Conservation (phyloP, 2,797 vertebrate genomes). For the Sebastes vulpes region DNA sequence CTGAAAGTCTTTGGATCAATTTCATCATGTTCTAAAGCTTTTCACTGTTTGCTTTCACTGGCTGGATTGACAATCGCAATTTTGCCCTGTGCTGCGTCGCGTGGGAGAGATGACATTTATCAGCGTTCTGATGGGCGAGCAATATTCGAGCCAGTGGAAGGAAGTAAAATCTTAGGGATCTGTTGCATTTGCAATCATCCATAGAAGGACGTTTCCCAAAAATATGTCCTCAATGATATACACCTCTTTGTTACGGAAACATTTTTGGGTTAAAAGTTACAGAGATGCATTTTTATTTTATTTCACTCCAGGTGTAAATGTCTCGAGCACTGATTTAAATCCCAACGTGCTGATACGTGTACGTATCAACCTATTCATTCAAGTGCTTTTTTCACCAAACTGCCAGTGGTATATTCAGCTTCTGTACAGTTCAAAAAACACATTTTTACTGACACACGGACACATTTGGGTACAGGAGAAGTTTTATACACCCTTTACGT, state of each 20-base stretch:
- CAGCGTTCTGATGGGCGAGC: slow-evolving; percentile 48
- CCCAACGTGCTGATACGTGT: slow-evolving; percentile 10
- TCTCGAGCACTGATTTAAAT: slow-evolving; percentile 49
- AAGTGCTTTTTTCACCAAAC: slow-evolving; percentile 60
- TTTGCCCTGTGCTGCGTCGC: slow-evolving; percentile 57
- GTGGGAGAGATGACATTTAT: slow-evolving; percentile 28
- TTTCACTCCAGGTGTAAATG: slow-evolving; percentile 57
- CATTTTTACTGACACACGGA: slow-evolving; percentile 24
- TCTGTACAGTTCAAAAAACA: slow-evolving; percentile 63
- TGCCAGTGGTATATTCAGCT: slow-evolving; percentile 49
- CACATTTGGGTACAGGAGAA: slow-evolving; percentile 2
- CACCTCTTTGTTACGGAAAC: slow-evolving; percentile 26
- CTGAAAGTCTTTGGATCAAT: slow-evolving; percentile 49
- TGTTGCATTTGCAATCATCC: slow-evolving; percentile 66
- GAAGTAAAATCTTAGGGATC: slow-evolving; percentile 43
- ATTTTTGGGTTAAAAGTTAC: slow-evolving; percentile 30
- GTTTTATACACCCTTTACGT: slow-evolving; percentile 23
- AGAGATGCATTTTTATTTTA: slow-evolving; percentile 60
- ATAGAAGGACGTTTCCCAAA: slow-evolving; percentile 18
- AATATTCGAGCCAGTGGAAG: slow-evolving; percentile 68
- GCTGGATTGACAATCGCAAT: slow-evolving; percentile 78
- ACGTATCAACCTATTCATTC: slow-evolving; percentile 19
- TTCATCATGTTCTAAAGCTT: slow-evolving; percentile 23
- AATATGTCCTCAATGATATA: slow-evolving; percentile 36
- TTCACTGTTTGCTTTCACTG: slow-evolving; percentile 55